Evolutionary conservation across 2,113 vertebrate genomes (phyloP), one percentile per base, ranked within the genome.

Genomic region (Dermatemys mawii): DNA sequence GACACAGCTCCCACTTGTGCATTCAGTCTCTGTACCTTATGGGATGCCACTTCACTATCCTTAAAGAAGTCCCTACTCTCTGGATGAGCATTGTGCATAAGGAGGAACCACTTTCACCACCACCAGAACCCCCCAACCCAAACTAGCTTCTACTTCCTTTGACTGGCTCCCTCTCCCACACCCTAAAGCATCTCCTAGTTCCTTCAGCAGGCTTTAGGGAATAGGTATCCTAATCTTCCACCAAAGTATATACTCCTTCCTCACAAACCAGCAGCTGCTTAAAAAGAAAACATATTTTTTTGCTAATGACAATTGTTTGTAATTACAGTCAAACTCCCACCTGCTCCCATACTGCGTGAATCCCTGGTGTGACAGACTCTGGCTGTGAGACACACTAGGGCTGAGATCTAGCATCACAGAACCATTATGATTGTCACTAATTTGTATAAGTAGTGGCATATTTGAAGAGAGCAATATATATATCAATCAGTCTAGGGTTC

Each of bases 111-210:
- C 24, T n/a, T 46, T 78, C 8, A 63, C n/a, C n/a, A n/a, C n/a
- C n/a, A n/a, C n/a, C n/a, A n/a, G n/a, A n/a, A n/a, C 46, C 84
- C 8, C 8, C 8, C n/a, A 2, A 4, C 10, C 0, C 0, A 38
- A 44, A 87, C 8, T 7, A 46, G 8, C 2, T 27, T 84, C 1
- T 46, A 5, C 91, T 91, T 91, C 13, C 57, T 35, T 63, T 60
- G 29, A 63, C 19, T 67, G 35, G 38, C 63, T 21, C 6, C 32
- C 17, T 2, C 63, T 73, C 67, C 38, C 17, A 11, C 21, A n/a
- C 60, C 4, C 60, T n/a, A 73, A 73, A 73, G 21, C 6, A 17
- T 75, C 10, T 44, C 22, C 22, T 26, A 75, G 6, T 44, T 75
- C 41, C 11, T 75, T 26, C 22, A 22, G 11, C 70, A 26, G 38